Percentiles rank a stretch among this genome's conserved stretches.
Conservation (phyloP, 2,888 invertebrate genomes). For the Acrobasis consociella region DNA sequence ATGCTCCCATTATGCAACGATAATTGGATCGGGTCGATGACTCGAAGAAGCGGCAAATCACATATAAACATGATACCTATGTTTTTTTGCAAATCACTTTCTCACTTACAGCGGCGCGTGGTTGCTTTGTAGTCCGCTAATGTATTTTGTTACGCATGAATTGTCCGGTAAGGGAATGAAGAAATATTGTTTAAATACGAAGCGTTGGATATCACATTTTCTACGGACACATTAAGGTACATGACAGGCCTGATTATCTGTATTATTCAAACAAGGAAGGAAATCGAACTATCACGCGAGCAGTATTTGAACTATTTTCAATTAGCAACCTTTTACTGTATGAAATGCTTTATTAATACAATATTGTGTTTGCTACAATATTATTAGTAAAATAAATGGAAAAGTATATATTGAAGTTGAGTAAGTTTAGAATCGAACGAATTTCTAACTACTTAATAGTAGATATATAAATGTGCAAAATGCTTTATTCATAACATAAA, state of each 20-base stretch:
- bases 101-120: slow-evolving; percentile 51
- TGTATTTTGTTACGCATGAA: slow-evolving; percentile 57
- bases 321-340: too few species aligned
- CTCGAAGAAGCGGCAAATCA: slow-evolving; percentile 56
- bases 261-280: too few species aligned
- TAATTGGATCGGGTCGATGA: slow-evolving; percentile 75
- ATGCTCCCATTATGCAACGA: slow-evolving; percentile 66
- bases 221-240: neutral
- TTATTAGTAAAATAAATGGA: too few species aligned
- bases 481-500: too few species aligned
- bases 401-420: too few species aligned
- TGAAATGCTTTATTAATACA: too few species aligned
- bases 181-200: slow-evolving; percentile 32
- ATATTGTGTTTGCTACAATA: too few species aligned
- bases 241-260: neutral
- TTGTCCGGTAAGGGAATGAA: slow-evolving; percentile 35
- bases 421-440: too few species aligned
- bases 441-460: too few species aligned
- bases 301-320: too few species aligned
- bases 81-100: slow-evolving; percentile 63
- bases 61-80: slow-evolving; percentile 39
- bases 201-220: neutral
- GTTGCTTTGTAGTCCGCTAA: slow-evolving; percentile 43
- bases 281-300: too few species aligned
- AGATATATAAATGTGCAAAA: too few species aligned